phyloP scores from a whole-genome alignment of 2,888 invertebrate genomes.

The Ennomos quercinarius region DNA sequence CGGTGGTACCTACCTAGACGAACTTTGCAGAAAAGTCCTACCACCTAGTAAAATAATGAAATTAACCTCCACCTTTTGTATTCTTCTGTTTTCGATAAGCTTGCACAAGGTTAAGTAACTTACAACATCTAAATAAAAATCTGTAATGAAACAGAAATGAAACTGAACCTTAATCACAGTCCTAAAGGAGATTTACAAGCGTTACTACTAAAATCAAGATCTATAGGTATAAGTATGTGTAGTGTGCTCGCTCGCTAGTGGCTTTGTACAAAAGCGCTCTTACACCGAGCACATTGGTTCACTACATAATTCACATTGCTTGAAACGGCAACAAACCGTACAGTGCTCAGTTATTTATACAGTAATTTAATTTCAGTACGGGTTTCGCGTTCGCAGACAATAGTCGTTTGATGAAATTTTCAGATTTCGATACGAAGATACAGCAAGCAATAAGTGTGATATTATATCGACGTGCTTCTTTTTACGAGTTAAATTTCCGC shows the following conservation, averaged over 20 bases:
- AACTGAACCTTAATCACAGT: conserved; percentile 10
- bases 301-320: conserved; percentile 40
- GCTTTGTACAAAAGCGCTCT: conserved; percentile 36
- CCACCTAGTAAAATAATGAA: too few relatives aligned
- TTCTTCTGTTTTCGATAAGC: too few relatives aligned
- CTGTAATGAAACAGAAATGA: too few relatives aligned
- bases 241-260: conserved; percentile 6
- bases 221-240: neutral
- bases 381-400: conserved; percentile 31
- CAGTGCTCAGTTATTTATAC: conserved; percentile 56
- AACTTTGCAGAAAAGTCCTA: too few relatives aligned
- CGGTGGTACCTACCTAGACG: too few relatives aligned
- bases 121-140: neutral
- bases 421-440: conserved; percentile 22
- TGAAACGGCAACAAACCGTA: conserved; percentile 35
- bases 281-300: conserved; percentile 35
- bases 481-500: too few relatives aligned
- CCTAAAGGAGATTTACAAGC: conserved; percentile 12
- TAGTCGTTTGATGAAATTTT: conserved; percentile 37
- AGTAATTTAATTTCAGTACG: conserved; percentile 58
- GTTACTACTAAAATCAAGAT: neutral
- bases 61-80: too few relatives aligned
- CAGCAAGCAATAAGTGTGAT: neutral
- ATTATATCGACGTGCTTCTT: too few relatives aligned
- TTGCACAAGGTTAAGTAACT: neutral